Evolutionary conservation across 2,888 invertebrate species (phyloP), one percentile per base, ranked within the genome.

Genomic region (Cephalotes varians): DNA sequence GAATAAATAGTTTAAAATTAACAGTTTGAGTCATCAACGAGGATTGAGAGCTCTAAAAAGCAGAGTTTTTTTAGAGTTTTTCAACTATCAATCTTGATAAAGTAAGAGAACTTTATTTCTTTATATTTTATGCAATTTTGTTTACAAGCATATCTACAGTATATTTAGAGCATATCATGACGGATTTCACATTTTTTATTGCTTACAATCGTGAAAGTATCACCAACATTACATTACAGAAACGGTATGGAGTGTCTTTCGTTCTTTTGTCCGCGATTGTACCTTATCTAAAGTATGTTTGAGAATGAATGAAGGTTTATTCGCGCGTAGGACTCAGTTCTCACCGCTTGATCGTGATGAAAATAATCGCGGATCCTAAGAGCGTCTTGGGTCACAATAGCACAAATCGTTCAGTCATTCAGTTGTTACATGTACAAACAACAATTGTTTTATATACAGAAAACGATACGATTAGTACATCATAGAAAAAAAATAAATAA

Each of bases 261-360:
- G 31, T 31, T 18, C 76, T 77, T 77, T 77, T 77, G 71, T 77
- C 54, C 10, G 40, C 10, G 71, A 56, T n/a, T 69, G 71, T 77
- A 77, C 44, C 54, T 69, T 77, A 77, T 77, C 77, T 77, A 77
- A 77, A 77, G 77, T 77, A 54, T 77, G 69, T 37, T 69, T 77
- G 54, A 21, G 40, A 40, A 40, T 56, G 77, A 54, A 69, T 77
- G 69, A 77, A 77, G 77, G 31, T 77, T 77, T 69, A 77, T 28
- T 69, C 77, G 71, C 77, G 71, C 77, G 31, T 40, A 69, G 67
- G 40, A 54, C 67, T 76, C 51, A 65, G 77, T 77, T 77, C 54
- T 54, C 69, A 69, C 28, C 69, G 71, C 21, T 69, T 54, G 40
- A 77, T 77, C 54, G 25, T 71, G 69, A 69, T 40, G 71, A 77